Conservation (phyloP, 1,140 invertebrate species). For the Drosophila santomea region DNA sequence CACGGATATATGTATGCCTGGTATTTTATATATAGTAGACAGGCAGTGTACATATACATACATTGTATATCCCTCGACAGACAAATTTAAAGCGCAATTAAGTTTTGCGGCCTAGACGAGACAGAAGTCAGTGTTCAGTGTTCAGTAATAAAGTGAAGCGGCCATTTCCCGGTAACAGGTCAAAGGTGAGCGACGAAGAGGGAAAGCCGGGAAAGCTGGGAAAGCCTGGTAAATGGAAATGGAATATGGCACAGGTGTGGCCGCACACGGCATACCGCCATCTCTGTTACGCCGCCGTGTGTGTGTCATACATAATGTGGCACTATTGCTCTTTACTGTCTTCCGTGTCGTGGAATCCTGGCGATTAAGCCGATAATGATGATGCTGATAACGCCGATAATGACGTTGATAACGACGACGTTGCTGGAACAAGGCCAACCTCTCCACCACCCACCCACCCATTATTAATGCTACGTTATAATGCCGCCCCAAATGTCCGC, state of each 20-base stretch:
- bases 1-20: background rate
- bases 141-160: constrained; percentile 29
- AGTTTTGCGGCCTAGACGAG: constrained; percentile 57
- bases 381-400: constrained; percentile 51
- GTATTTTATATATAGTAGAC: background rate
- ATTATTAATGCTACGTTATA: constrained; percentile 54
- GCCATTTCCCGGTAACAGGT: constrained; percentile 19
- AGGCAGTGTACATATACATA: background rate
- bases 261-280: background rate
- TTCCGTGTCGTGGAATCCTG: constrained; percentile 21
- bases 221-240: too few relatives aligned
- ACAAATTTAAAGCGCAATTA: constrained; percentile 62
- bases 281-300: constrained; percentile 2
- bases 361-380: constrained; percentile 57
- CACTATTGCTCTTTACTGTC: constrained; percentile 26
- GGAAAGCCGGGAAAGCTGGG: background rate
- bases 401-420: constrained; percentile 30
- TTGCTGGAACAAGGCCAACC: background rate
- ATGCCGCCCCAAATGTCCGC: background rate
- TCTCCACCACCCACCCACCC: background rate
- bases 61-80: constrained; percentile 1
- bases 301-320: constrained; percentile 1
- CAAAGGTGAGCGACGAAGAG: constrained; percentile 18
- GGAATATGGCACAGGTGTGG: constrained; percentile 32
- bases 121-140: constrained; percentile 33